Conservation (phyloP, 30 jellyfish, hydroid and myxozoan species). For the Chironex yamaguchii region DNA sequence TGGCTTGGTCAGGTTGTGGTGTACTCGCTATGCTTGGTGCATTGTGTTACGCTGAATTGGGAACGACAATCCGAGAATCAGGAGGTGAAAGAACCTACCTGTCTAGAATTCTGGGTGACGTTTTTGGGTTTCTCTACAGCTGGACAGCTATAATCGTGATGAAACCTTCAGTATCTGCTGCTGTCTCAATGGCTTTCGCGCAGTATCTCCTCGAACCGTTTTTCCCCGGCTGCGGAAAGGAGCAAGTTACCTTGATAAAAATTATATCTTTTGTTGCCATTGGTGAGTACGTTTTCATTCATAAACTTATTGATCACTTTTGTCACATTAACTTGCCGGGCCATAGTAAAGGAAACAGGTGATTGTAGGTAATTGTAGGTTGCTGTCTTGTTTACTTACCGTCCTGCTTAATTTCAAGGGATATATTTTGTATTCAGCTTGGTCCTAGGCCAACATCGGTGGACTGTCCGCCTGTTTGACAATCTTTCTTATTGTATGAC, state of each 20-base stretch:
- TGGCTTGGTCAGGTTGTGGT: slow-evolving; percentile 96
- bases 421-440: too few species aligned
- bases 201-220: slow-evolving; percentile 86
- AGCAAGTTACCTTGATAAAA: slow-evolving; percentile 43
- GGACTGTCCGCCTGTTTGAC: too few species aligned
- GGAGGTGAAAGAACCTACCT: slow-evolving; percentile 98
- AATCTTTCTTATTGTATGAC: too few species aligned
- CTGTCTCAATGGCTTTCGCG: slow-evolving; percentile 93
- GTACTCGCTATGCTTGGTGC: slow-evolving; percentile 86
- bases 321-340: too few species aligned
- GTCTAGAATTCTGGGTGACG: slow-evolving; percentile 77
- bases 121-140: slow-evolving; percentile 86
- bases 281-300: too few species aligned
- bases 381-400: too few species aligned
- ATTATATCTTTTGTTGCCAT: slow-evolving; percentile 67
- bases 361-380: too few species aligned
- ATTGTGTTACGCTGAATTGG: slow-evolving; percentile 95
- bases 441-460: too few species aligned
- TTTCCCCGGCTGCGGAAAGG: slow-evolving; percentile 73
- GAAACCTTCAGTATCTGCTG: slow-evolving; percentile 93
- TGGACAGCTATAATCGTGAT: slow-evolving; percentile 91
- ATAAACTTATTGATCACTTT: too few species aligned
- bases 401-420: too few species aligned
- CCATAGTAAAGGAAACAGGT: too few species aligned
- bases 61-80: slow-evolving; percentile 85